Evolutionary conservation across 2,888 invertebrate species (phyloP).

Genomic region (Pseudococcus longispinus): DNA sequence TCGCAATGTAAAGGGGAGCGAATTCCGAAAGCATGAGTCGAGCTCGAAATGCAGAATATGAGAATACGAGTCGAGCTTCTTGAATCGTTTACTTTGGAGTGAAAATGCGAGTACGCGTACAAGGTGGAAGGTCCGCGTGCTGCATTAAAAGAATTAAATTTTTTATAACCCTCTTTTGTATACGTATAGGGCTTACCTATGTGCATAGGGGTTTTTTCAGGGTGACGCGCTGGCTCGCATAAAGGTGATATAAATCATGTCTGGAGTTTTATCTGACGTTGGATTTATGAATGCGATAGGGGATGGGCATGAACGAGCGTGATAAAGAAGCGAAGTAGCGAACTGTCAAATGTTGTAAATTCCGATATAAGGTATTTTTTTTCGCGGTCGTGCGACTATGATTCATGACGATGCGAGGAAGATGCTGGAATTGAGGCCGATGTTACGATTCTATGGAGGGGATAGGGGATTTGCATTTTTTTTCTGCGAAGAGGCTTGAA

Average conservation of each 20-base stretch:
- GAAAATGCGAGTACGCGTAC: not conserved
- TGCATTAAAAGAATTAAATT: constrained; percentile 37
- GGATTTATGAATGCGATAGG: not conserved
- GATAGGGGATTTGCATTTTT: no score
- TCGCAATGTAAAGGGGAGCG: not conserved
- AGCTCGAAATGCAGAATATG: not conserved
- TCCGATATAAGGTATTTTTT: not conserved
- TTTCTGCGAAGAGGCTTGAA: no score
- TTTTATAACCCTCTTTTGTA: constrained; percentile 17
- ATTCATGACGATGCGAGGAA: not conserved
- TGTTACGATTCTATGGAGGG: no score
- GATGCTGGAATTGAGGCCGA: not conserved
- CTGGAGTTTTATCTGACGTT: not conserved
- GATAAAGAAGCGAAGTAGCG: not conserved
- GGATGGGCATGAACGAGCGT: not conserved
- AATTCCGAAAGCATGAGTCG: not conserved
- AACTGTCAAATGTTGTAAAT: constrained; percentile 1
- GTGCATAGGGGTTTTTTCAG: not conserved
- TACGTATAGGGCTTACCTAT: not conserved
- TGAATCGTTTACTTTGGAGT: not conserved
- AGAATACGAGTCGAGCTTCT: not conserved
- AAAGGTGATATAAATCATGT: constrained; percentile 6
- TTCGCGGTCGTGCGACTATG: not conserved
- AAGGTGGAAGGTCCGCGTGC: not conserved
- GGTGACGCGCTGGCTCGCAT: not conserved